Evolutionary conservation across 2,113 vertebrate species (phyloP).

Genomic region (Phyllostomus discolor): DNA sequence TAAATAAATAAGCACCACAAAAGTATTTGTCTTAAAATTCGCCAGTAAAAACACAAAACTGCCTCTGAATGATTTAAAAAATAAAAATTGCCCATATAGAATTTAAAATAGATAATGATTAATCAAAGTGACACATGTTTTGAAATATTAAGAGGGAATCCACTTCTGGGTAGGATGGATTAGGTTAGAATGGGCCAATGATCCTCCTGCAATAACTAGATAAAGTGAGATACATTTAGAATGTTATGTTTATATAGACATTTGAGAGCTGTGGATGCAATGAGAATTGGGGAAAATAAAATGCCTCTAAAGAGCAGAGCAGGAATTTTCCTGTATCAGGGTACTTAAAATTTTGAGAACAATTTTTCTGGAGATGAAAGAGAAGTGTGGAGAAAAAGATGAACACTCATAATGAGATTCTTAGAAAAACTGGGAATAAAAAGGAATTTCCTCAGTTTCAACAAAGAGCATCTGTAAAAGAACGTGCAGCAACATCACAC

Average conservation of each 20-base stretch:
- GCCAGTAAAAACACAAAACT: not conserved
- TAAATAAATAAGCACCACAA: not conserved
- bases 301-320: not conserved
- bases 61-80: not conserved
- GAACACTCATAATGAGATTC: not conserved
- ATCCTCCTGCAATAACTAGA: not conserved
- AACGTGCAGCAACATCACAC: not conserved
- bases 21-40: not conserved
- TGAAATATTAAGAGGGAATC: not conserved
- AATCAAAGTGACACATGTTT: not conserved
- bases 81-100: not conserved
- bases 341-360: not conserved
- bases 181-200: not conserved
- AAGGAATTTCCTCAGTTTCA: not conserved
- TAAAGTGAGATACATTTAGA: not conserved
- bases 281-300: not conserved
- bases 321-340: not conserved
- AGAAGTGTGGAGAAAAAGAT: not conserved
- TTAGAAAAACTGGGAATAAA: not conserved
- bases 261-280: not conserved
- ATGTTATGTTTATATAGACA: not conserved
- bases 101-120: not conserved
- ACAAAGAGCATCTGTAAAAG: not conserved
- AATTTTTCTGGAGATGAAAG: not conserved
- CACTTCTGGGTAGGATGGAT: not conserved